phyloP scores from a whole-genome alignment of 2,888 invertebrate species.

The Dynastes grantii region DNA sequence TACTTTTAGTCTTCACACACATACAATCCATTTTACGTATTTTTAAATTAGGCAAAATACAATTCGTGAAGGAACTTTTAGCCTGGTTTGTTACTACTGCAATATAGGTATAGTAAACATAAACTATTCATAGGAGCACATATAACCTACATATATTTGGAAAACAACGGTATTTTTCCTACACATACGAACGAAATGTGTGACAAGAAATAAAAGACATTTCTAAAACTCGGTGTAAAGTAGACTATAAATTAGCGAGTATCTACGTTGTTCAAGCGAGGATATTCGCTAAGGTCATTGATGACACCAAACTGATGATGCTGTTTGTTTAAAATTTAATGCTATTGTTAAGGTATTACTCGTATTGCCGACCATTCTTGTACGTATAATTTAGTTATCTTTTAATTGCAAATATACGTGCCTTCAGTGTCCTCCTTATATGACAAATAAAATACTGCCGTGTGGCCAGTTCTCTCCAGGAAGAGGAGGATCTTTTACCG shows the following conservation, averaged over 20 bases:
- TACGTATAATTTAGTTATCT: constrained; percentile 20
- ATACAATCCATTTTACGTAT: too few relatives aligned
- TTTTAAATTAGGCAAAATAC: too few relatives aligned
- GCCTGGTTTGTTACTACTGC: too few relatives aligned
- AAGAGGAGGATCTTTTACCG: constrained; percentile 33
- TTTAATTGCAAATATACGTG: constrained; percentile 36
- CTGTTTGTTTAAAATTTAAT: constrained; percentile 17
- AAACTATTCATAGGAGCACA: neutral
- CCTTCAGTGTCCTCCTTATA: constrained; percentile 21
- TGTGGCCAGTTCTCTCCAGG: neutral
- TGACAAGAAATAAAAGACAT: neutral
- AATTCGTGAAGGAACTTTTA: too few relatives aligned
- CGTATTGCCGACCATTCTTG: neutral
- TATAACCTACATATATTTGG: neutral
- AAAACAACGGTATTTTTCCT: constrained; percentile 2
- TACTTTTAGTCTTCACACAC: too few relatives aligned
- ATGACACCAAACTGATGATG: constrained; percentile 22
- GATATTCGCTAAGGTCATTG: neutral
- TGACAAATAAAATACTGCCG: constrained; percentile 24
- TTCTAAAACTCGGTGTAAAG: neutral
- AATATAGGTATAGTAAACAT: too few relatives aligned
- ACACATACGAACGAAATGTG: neutral
- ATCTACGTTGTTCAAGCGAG: constrained; percentile 3
- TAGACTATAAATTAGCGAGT: constrained; percentile 12
- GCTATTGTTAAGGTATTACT: constrained; percentile 14